Base-by-base conservation (phyloP, 2,113 vertebrate species). In the Pelecanus crispus region DNA sequence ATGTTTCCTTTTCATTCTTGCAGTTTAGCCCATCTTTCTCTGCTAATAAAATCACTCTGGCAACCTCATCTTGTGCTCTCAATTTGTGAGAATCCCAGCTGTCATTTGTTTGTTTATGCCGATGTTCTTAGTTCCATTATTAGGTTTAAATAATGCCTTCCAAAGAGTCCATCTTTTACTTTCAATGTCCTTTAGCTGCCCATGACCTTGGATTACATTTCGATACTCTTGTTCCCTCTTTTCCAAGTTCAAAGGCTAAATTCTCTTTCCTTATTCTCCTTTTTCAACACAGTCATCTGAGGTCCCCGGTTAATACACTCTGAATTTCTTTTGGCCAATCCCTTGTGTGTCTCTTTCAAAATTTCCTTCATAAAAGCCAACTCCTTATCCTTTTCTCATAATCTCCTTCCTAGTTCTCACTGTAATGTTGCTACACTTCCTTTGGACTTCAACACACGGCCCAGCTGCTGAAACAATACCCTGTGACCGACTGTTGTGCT, bases 341-440 rank as follows among this genome's bases (percentile, higher is more conserved):
- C 18, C 21, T 38, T 25, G 14, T 32, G 24, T 59, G 14, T 22
- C 55, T 78, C 50, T 86, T 63, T 88, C 52, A 84, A 95, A 83
- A 88, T 90, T 93, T 90, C 92, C 92, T 67, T 84, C 20, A 74
- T 63, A 71, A 92, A 93, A 78, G 96, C 67, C 94, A 96, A 72
- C 75, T 95, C 86, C 95, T 96, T 94, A 95, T 95, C 79, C 67
- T 93, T 95, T 94, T 63, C 63, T 86, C 63, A 80, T 90, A 90
- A 89, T 92, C 82, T 80, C 42, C 63, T 94, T 94, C 95, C 83
- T 86, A 92, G 67, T 90, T 94, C 80, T 80, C 56, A 26, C 45
- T 81, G 87, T 77, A 92, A 92, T 55, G 40, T 83, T 86, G 74
- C 45, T 90, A 18, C 72, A 95, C 88, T 96, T 97, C 96, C 95